A percentile compares a stretch with the other conserved stretches of the same genome.
Conservation (phyloP, 2,797 vertebrate species). For the Microcaecilia unicolor region DNA sequence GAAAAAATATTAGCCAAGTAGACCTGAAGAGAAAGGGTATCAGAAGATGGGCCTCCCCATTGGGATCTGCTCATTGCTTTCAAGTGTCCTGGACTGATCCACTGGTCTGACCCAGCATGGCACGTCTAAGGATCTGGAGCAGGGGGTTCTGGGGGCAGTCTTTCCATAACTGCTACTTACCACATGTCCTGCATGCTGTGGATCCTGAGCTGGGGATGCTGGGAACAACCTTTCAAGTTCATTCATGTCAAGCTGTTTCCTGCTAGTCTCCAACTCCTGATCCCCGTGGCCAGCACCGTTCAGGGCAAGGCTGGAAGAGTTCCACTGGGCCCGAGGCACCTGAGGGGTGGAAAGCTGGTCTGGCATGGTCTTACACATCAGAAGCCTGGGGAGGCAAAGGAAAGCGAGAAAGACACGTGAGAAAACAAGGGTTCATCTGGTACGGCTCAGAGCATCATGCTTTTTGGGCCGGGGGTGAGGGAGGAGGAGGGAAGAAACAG, state of each 20-base stretch:
- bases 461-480: no score
- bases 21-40: no score
- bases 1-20: no score
- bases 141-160: no score
- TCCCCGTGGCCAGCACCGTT: conserved; percentile 55
- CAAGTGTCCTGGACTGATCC: no score
- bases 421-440: neutral
- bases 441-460: no score
- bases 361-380: conserved; percentile 84
- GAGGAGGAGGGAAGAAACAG: no score
- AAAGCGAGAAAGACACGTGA: conserved; percentile 1
- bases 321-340: conserved; percentile 46
- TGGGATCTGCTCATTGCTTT: no score
- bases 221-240: conserved; percentile 84
- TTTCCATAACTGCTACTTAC: conserved; percentile 33
- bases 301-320: conserved; percentile 42
- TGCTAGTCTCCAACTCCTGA: conserved; percentile 42
- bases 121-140: no score
- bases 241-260: conserved; percentile 68
- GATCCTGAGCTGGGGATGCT: conserved; percentile 25
- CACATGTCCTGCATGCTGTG: conserved; percentile 21
- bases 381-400: conserved; percentile 54
- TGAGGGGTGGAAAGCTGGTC: conserved; percentile 72
- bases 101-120: no score
- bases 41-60: no score